Conservation (phyloP, 2,797 vertebrate species). For the Cetoscarus ocellatus region DNA sequence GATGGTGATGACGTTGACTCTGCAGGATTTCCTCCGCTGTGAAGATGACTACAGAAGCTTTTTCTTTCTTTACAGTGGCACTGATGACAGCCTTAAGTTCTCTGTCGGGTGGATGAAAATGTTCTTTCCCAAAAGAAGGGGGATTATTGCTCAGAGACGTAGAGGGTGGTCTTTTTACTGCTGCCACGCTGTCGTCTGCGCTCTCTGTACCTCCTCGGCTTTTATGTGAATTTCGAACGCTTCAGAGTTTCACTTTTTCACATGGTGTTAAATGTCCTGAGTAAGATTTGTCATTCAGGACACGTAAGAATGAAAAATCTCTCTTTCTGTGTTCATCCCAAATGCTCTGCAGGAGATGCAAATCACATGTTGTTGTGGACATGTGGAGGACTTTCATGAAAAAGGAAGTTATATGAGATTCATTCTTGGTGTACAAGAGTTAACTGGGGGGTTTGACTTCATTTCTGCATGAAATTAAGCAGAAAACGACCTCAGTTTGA, state of each 20-base stretch:
- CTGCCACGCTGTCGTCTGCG: constrained; percentile 10
- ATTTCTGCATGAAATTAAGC: too few species aligned
- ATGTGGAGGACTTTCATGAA: background rate
- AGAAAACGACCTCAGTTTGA: too few species aligned
- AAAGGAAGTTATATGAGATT: background rate
- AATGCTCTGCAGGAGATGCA: background rate
- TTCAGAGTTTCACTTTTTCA: background rate
- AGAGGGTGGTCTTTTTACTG: background rate
- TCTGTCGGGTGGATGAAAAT: constrained; percentile 12
- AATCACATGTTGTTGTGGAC: background rate
- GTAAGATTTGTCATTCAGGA: background rate
- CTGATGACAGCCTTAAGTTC: constrained; percentile 18
- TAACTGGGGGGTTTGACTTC: too few species aligned
- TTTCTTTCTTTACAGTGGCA: background rate
- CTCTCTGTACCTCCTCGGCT: constrained; percentile 13
- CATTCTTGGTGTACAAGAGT: too few species aligned
- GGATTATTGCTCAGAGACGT: constrained; percentile 21
- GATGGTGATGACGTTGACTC: background rate
- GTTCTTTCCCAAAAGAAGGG: constrained; percentile 19
- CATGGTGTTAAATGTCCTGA: background rate
- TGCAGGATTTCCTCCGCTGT: background rate
- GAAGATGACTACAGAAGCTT: background rate
- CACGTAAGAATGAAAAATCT: background rate
- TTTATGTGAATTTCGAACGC: constrained; percentile 1
- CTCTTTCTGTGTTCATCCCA: background rate